Conservation (phyloP, 1,140 invertebrate genomes). For the Drosophila parabipectinata region DNA sequence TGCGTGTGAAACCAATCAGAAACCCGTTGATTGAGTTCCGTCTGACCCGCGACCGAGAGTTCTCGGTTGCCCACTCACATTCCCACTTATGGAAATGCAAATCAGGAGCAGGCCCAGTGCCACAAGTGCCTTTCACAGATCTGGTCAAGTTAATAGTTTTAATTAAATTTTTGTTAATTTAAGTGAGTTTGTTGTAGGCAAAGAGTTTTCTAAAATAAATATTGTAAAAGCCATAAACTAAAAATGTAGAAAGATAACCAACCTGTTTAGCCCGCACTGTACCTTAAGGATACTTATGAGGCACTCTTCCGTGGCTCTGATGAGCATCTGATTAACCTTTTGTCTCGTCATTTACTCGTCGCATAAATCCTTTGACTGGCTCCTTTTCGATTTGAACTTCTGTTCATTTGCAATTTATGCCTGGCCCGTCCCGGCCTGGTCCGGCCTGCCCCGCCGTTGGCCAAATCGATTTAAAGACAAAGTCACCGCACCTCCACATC, state of each 20-base stretch:
- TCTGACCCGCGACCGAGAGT: slow-evolving; percentile 16
- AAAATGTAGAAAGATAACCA: no score
- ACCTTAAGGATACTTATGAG: slow-evolving; percentile 3
- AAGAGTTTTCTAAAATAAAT: no score
- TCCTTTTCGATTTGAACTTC: slow-evolving; percentile 54
- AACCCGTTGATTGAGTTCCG: slow-evolving; percentile 47
- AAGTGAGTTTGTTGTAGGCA: no score
- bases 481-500: slow-evolving; percentile 35
- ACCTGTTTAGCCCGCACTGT: neutral
- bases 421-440: neutral
- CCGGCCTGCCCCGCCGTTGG: slow-evolving; percentile 25
- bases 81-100: slow-evolving; percentile 40
- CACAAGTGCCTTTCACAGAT: slow-evolving; percentile 14
- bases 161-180: neutral
- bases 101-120: slow-evolving; percentile 27
- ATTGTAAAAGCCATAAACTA: no score
- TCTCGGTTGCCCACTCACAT: slow-evolving; percentile 35
- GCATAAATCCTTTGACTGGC: slow-evolving; percentile 52
- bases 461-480: slow-evolving; percentile 56
- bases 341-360: slow-evolving; percentile 45
- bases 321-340: slow-evolving; percentile 49
- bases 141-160: neutral
- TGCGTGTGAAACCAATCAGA: slow-evolving; percentile 78
- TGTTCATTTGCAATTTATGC: slow-evolving; percentile 76
- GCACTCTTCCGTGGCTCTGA: slow-evolving; percentile 10